These are phyloP conservation scores for Coccyzus lansbergi DNA, from an alignment of 2,797 vertebrate species.

Conservation along the genomic window DNA sequence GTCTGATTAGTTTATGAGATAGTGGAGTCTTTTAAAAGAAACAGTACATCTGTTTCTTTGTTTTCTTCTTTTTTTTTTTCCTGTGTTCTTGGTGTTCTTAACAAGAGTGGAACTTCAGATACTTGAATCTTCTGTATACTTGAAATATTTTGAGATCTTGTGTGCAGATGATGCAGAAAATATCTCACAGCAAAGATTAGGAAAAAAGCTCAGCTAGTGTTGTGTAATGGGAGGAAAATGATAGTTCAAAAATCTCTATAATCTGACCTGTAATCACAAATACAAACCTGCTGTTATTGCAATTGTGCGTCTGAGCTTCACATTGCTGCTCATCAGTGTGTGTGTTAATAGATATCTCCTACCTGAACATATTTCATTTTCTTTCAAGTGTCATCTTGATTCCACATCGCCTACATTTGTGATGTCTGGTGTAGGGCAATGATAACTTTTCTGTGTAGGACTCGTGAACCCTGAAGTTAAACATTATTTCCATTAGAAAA, in stretches of 20 bases:
- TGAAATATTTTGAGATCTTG: neutral
- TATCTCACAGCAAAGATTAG: neutral
- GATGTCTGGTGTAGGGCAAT: neutral
- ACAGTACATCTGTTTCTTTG: neutral
- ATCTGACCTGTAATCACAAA: neutral
- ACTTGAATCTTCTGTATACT: neutral
- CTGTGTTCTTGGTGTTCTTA: neutral
- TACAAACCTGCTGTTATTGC: neutral
- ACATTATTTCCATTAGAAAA: neutral
- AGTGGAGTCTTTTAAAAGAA: neutral
- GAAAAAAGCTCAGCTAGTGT: neutral
- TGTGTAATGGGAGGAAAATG: neutral
- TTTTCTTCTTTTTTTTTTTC: neutral
- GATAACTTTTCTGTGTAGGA: rapidly evolving
- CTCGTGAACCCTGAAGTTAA: neutral
- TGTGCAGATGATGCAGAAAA: neutral
- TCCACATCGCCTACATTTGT: neutral
- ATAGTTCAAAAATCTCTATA: neutral
- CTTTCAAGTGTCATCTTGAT: neutral
- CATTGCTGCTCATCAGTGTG: rapidly evolving
- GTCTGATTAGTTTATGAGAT: neutral
- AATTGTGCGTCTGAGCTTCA: neutral
- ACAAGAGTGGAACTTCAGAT: neutral
- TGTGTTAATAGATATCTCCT: neutral
- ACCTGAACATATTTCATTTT: neutral